These are phyloP conservation scores for Isoperla grammatica DNA, from an alignment of 2,888 invertebrate species.

Conservation along the genomic window DNA sequence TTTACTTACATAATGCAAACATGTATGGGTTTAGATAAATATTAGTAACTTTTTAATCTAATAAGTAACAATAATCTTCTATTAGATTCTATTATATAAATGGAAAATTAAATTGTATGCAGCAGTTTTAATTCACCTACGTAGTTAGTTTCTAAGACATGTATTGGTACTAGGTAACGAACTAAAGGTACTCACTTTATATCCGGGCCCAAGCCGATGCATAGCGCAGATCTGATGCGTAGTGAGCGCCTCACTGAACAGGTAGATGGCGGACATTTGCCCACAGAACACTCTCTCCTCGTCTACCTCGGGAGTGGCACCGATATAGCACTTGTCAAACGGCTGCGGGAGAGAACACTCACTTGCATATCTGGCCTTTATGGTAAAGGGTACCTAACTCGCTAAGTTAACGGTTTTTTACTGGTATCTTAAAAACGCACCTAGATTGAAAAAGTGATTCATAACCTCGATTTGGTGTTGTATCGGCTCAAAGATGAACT, in stretches of 20 bases:
- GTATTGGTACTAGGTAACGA: neutral
- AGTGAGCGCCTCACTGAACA: conserved; percentile 95
- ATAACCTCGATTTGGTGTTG: too few relatives aligned
- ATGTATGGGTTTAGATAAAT: too few relatives aligned
- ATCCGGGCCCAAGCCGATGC: conserved; percentile 96
- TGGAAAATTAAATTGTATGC: conserved; percentile 8
- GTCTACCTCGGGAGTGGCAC: conserved; percentile 93
- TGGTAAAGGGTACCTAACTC: too few relatives aligned
- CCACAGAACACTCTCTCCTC: conserved; percentile 98
- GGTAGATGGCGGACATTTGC: conserved; percentile 98
- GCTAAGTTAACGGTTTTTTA: too few relatives aligned
- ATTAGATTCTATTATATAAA: neutral
- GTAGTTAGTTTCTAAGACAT: too few relatives aligned
- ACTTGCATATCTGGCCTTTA: too few relatives aligned
- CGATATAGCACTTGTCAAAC: conserved; percentile 99
- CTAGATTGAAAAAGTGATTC: too few relatives aligned
- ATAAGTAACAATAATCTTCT: neutral
- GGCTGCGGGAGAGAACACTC: conserved; percentile 57
- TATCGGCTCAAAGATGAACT: too few relatives aligned
- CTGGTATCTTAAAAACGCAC: too few relatives aligned
- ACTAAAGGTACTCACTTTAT: conserved; percentile 66
- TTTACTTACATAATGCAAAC: too few relatives aligned
- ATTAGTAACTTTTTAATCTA: neutral
- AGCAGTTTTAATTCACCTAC: neutral
- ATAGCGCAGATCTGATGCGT: conserved; percentile 98